phyloP scores from a whole-genome alignment of 2,113 vertebrate species.

The Sturnira hondurensis region DNA sequence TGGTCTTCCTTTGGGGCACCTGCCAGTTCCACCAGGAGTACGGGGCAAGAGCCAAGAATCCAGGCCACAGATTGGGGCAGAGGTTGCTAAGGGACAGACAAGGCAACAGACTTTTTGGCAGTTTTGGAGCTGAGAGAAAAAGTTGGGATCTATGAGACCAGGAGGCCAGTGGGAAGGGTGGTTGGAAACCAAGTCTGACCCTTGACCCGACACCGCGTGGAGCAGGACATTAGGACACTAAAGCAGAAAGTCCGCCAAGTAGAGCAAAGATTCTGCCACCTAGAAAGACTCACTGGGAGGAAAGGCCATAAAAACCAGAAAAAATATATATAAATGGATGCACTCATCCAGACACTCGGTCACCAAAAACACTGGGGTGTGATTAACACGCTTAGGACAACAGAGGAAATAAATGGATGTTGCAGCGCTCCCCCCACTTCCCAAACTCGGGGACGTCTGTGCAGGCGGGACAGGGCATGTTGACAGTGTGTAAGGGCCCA shows the following conservation, averaged over 20 bases:
- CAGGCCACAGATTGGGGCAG: not conserved
- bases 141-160: not conserved
- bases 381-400: not conserved
- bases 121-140: not conserved
- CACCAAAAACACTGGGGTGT: not conserved
- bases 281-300: not conserved
- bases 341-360: not conserved
- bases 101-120: not conserved
- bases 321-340: not conserved
- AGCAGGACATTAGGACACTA: not conserved
- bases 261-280: not conserved
- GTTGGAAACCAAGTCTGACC: not conserved
- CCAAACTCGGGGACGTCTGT: not conserved
- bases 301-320: not conserved
- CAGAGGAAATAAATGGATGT: not conserved
- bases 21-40: not conserved
- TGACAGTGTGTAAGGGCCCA: too few species aligned
- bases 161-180: not conserved
- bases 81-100: not conserved
- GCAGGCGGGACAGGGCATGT: not conserved
- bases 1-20: not conserved
- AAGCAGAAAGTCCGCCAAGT: not conserved
- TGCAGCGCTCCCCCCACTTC: not conserved
- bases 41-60: not conserved
- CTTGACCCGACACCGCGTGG: not conserved